Evolutionary conservation across 37 sponge, comb jelly and placozoan species (phyloP).

Genomic region (Amphimedon queenslandica): DNA sequence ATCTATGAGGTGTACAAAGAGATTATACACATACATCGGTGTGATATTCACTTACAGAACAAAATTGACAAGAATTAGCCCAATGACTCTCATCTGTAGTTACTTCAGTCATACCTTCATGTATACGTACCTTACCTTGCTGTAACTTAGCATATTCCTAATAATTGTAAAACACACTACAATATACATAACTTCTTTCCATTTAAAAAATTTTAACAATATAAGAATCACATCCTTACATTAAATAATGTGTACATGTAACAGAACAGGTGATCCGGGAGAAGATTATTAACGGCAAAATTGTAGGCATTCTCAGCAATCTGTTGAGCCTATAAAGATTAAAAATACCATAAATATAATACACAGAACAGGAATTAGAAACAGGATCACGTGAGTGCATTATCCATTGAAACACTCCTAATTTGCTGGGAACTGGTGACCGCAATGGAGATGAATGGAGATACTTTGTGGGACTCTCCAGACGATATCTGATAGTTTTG

Average conservation of each 20-base stretch:
- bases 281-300: slow-evolving; percentile 65
- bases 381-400: too few species aligned
- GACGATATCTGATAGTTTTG: too few species aligned
- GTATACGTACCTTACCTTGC: slow-evolving; percentile 32
- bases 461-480: too few species aligned
- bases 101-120: slow-evolving; percentile 64
- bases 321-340: slow-evolving; percentile 38
- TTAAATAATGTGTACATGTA: slow-evolving; percentile 68
- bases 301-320: slow-evolving; percentile 72
- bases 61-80: neutral
- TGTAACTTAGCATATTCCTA: slow-evolving; percentile 67
- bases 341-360: neutral
- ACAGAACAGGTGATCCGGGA: slow-evolving; percentile 86
- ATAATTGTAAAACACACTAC: neutral
- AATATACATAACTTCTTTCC: neutral
- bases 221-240: slow-evolving; percentile 34
- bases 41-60: neutral
- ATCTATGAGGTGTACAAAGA: too few species aligned
- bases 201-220: neutral
- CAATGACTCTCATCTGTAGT: neutral
- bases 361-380: neutral
- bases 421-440: too few species aligned
- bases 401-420: too few species aligned
- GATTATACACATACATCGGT: too few species aligned
- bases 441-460: too few species aligned